phyloP scores from a whole-genome alignment of 2,113 vertebrate species.

The Progne subis region DNA sequence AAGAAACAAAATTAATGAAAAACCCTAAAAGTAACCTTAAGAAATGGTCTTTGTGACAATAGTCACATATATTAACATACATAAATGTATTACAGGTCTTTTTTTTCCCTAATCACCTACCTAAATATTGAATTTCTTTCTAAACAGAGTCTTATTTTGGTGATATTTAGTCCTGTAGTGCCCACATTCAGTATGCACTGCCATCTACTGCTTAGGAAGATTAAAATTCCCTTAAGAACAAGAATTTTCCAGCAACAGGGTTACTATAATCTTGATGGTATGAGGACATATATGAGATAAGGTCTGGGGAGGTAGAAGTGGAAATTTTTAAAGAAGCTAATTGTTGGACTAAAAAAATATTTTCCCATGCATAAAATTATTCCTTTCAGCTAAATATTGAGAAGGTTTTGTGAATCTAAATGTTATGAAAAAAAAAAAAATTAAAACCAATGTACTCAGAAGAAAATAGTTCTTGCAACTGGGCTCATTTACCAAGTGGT shows the following conservation, averaged over 20 bases:
- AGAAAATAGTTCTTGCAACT: background rate
- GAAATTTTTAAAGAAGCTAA: background rate
- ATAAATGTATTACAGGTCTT: background rate
- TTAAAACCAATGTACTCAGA: background rate
- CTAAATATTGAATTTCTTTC: background rate
- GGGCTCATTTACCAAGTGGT: background rate
- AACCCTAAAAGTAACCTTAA: background rate
- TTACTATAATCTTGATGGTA: background rate
- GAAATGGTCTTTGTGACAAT: background rate
- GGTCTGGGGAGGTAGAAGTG: background rate
- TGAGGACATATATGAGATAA: background rate
- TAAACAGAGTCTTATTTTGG: background rate
- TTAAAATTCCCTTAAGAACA: background rate
- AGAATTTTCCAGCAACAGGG: background rate
- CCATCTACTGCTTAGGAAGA: conserved; percentile 34
- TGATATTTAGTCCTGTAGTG: background rate
- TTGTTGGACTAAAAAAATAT: background rate
- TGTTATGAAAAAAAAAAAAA: background rate
- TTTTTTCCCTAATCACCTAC: background rate
- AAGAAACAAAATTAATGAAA: background rate
- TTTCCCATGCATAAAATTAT: background rate
- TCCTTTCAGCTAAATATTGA: background rate
- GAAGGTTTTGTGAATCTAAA: background rate
- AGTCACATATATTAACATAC: background rate
- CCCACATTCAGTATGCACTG: background rate